phyloP scores from a whole-genome alignment of 2,113 vertebrate species.

The Cavia porcellus region DNA sequence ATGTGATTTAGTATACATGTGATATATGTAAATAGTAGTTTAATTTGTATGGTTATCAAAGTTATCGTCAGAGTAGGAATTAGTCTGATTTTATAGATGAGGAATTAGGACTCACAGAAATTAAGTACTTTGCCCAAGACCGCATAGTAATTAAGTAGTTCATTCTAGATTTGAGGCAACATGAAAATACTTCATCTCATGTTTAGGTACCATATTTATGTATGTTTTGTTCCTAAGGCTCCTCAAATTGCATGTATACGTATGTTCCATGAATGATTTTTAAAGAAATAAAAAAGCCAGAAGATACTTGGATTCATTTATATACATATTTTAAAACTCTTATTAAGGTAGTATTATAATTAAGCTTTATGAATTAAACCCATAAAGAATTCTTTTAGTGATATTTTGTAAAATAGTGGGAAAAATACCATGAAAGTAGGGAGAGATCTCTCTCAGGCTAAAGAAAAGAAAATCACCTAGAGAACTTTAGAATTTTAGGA shows the following conservation, averaged over 20 bases:
- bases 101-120: not conserved
- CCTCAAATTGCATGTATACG: not conserved
- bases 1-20: not conserved
- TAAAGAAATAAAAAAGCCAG: not conserved
- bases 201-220: not conserved
- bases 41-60: not conserved
- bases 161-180: not conserved
- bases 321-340: not conserved
- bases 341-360: not conserved
- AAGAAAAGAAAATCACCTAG: not conserved
- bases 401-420: not conserved
- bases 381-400: not conserved
- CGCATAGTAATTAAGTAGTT: not conserved
- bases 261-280: not conserved
- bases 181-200: not conserved
- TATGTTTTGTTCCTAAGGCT: constrained; percentile 15
- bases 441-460: not conserved
- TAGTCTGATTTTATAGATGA: not conserved
- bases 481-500: not conserved
- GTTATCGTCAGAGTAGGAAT: not conserved
- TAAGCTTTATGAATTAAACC: not conserved
- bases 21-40: not conserved
- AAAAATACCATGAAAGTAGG: not conserved
- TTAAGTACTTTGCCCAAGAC: not conserved
- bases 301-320: not conserved